Evolutionary conservation across 2,113 vertebrate genomes (phyloP), one percentile per base, ranked within the genome.

Genomic region (Mesocricetus auratus): DNA sequence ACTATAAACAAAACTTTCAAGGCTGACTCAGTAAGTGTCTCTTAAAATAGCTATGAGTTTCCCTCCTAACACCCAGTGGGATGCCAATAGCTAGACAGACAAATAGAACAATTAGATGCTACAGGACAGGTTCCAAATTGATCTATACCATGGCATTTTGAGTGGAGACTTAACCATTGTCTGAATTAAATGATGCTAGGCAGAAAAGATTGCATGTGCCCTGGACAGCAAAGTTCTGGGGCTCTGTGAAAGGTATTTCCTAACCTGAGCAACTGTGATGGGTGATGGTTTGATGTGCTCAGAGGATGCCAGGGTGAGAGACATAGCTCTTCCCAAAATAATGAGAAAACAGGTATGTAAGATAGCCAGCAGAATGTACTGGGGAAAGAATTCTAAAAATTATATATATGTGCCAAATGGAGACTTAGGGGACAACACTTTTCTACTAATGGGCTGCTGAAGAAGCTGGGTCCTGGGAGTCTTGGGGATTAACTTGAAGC

Each of bases 21-120:
- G 92, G 26, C 74, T 91, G 82, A 93, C 88, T 97, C 92, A 96
- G 95, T 96, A 96, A 94, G 74, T 85, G 86, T 62, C 62, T 91
- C 93, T 96, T 94, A 95, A 97, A 97, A 98, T 95, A 96, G 92
- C 95, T 91, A 47, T 42, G 77, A 79, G 50, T 93, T 92, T 93
- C 50, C 74, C 39, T 94, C 62, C 86, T 42, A 85, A 85, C 33
- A 39, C 92, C 42, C 96, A 96, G 90, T 66, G 79, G 95, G 86
- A 90, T 96, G 91, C 90, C 95, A 85, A 91, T 96, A 94, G 96
- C 68, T 64, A 96, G 92, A 94, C 62, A 92, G 93, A 96, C 88
- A 96, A 89, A 98, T 97, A n/a, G 56, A 97, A 97, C 92, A 95
- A 97, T 98, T 97, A 97, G 75, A 90, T 82, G 85, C 73, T 91